Evolutionary conservation across 2,888 invertebrate genomes (phyloP).

Genomic region (Tupiocoris notatus): DNA sequence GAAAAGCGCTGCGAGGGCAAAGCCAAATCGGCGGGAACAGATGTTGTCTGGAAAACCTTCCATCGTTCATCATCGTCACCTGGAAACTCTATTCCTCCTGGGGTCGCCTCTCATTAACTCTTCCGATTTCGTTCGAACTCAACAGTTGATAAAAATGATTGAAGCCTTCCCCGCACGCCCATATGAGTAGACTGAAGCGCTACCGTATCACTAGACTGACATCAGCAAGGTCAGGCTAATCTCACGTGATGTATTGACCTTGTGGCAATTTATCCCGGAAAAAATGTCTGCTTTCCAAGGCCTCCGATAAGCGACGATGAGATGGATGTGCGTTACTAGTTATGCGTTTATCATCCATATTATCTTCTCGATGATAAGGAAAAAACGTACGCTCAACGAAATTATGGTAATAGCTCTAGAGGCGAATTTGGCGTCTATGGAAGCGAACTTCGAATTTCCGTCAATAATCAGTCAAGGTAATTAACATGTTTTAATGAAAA

Average conservation of each 20-base stretch:
- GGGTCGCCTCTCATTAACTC: conserved; percentile 39
- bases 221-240: background rate
- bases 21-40: conserved; percentile 23
- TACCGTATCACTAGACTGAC: no score
- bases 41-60: conserved; percentile 35
- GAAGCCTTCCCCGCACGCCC: background rate
- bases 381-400: no score
- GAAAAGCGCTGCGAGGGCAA: conserved; percentile 5
- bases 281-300: background rate
- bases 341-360: no score
- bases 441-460: no score
- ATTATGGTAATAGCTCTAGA: no score
- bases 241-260: no score
- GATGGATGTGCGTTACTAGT: no score
- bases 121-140: background rate
- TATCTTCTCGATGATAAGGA: no score
- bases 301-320: background rate
- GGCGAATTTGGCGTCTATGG: no score
- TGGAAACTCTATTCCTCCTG: conserved; percentile 1
- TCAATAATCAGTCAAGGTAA: no score
- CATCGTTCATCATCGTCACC: conserved; percentile 40
- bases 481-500: no score
- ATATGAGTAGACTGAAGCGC: no score
- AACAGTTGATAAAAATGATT: conserved; percentile 37
- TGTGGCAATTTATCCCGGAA: background rate